Evolutionary conservation across 1,140 invertebrate species (phyloP), one percentile per base, ranked within the genome.

Genomic region (Mercenaria mercenaria): DNA sequence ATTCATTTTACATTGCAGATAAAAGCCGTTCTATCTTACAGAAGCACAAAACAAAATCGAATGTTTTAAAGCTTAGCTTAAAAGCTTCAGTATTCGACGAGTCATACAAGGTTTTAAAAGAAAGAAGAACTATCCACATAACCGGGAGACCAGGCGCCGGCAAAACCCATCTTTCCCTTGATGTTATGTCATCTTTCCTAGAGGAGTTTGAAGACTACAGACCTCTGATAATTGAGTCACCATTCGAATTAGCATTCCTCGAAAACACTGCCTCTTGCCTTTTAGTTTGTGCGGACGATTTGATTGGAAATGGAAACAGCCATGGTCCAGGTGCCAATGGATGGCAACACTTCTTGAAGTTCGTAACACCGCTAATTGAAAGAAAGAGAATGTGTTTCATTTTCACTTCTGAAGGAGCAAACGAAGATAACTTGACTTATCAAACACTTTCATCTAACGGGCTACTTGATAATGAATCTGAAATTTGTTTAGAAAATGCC

Each of bases 181-280:
- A 83, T 20, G 34, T 83, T 20, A 67, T 83, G 34, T 1, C 13
- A 41, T 6, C 32, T 26, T 61, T 83, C 34, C 18, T 83, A 13
- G 32, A 59, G 23, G 81, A 83, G 11, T 23, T 52, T 20, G 18
- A 59, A n/a, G 41, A 39, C 10, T 83, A 26, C 39, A 39, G 41
- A 41, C 81, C 81, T n/a, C 4, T 67, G 23, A 83, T 83, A 6
- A n/a, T 83, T 26, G 50, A 59, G 34, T 43, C 81, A 2, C 56
- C 81, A n/a, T 47, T 61, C 37, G 56, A 61, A 0, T 26, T 83
- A 23, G 23, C 20, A n/a, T 20, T n/a, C 18, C 41, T 83, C 23
- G 34, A 61, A 23, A 26, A 64, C 39, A 34, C 81, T 29, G 34
- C 59, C 6, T 20, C 61, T 0, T 67, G 56, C 32, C 37, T 47